phyloP scores from a whole-genome alignment of 2,888 invertebrate genomes.

The Amaurobius ferox region DNA sequence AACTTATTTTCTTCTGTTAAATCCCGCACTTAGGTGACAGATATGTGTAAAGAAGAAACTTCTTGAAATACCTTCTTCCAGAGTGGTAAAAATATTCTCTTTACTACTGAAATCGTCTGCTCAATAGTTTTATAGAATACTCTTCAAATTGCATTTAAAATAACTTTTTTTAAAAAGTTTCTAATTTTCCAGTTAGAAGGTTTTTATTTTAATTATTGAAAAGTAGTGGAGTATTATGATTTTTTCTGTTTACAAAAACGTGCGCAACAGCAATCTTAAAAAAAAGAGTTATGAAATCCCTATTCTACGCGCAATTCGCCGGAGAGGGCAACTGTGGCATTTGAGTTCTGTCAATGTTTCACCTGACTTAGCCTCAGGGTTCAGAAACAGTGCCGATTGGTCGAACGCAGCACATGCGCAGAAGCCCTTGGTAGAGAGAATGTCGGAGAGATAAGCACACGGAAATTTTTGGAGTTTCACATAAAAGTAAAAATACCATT shows the following conservation, averaged over 20 bases:
- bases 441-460: neutral
- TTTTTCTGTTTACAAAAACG: slow-evolving; percentile 5
- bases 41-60: slow-evolving; percentile 5
- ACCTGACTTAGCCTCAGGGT: slow-evolving; percentile 1
- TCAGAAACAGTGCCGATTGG: slow-evolving; percentile 1
- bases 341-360: slow-evolving; percentile 14
- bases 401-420: neutral
- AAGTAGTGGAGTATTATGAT: neutral
- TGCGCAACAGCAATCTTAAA: neutral
- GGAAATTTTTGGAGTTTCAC: neutral
- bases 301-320: slow-evolving; percentile 12
- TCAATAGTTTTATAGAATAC: too few relatives aligned
- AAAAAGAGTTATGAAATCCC: slow-evolving; percentile 1
- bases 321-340: slow-evolving; percentile 14
- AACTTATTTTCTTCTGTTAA: neutral
- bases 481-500: too few relatives aligned
- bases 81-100: neutral
- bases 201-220: neutral
- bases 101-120: neutral
- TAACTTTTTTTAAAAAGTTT: neutral
- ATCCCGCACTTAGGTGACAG: neutral
- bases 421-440: neutral
- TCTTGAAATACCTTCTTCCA: neutral
- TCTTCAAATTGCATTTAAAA: too few relatives aligned
- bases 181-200: neutral